Percentiles rank a stretch among this genome's conserved stretches.
Conservation (phyloP, 2,797 vertebrate species). For the Chrosomus eos region DNA sequence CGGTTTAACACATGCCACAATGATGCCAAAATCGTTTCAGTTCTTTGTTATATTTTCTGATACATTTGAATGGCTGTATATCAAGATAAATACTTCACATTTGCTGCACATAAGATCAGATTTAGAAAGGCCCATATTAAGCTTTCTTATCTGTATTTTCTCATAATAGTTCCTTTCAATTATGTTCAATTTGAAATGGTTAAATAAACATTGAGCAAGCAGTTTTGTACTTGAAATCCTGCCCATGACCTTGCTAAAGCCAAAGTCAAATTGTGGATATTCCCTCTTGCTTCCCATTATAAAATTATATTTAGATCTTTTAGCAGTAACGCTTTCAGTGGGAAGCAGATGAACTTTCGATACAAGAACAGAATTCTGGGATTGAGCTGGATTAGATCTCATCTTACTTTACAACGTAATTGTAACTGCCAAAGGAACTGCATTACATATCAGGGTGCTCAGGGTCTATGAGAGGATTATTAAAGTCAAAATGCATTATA, state of each 20-base stretch:
- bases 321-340: slow-evolving; percentile 52
- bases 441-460: neutral
- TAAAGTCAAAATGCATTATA: slow-evolving; percentile 31
- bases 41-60: neutral
- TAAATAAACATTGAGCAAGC: slow-evolving; percentile 17
- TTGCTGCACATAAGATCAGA: neutral
- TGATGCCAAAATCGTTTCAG: slow-evolving; percentile 23
- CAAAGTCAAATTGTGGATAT: slow-evolving; percentile 45
- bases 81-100: slow-evolving; percentile 34
- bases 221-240: slow-evolving; percentile 45
- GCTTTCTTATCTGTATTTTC: slow-evolving; percentile 12
- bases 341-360: slow-evolving; percentile 52
- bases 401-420: neutral
- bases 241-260: slow-evolving; percentile 56
- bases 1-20: slow-evolving; percentile 22
- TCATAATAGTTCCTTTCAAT: slow-evolving; percentile 38
- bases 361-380: neutral
- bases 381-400: slow-evolving; percentile 4
- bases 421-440: neutral
- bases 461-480: slow-evolving; percentile 29
- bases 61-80: neutral
- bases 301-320: slow-evolving; percentile 53
- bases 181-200: slow-evolving; percentile 30
- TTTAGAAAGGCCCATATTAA: slow-evolving; percentile 10
- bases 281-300: slow-evolving; percentile 55